Evolutionary conservation across 2,888 invertebrate genomes (phyloP), one percentile per base, ranked within the genome.

Genomic region (Catonia carolina): DNA sequence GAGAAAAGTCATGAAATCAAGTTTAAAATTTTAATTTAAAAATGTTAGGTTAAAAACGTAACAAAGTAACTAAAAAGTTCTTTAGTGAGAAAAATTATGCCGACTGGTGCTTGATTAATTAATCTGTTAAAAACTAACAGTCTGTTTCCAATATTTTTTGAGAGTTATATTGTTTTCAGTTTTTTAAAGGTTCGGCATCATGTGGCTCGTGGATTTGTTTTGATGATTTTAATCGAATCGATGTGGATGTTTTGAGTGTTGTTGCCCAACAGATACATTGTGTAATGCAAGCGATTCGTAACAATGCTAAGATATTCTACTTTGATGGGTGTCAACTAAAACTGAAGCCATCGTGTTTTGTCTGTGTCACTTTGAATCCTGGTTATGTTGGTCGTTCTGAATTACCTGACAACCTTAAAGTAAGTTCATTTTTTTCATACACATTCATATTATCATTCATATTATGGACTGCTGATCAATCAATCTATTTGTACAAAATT

Each of bases 171-270:
- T 10, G 36, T 47, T 58, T 53, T 22, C 52, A 66, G 67, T 63
- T 65, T 42, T 61, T 67, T 23, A 64, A 64, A 75, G 89, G 91
- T 0, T 72, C 91, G 47, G 89, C 90, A 2, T 81, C 86, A 1
- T 82, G 86, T 60, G 91, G 91, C 5, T 88, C 89, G 0, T 91
- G 91, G 91, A 86, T 84, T 0, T 91, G 91, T 72, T 91, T 92
- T 70, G 90, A 91, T 69, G 90, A 91, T 71, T 90, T 91, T 70
- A 90, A 91, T 71, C 76, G 89, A 60, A 89, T 90, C 66, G 88
- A 89, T 67, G 78, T 89, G 37, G 89, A 89, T 75, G 90, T 91
- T 37, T 74, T 91, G 62, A 90, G 90, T 33, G 90, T 91, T 0
- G 85, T 91, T 53, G 89, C 89, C 1, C 90, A 91, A 70, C 90